Evolutionary conservation across 2,888 invertebrate species (phyloP), one percentile per base, ranked within the genome.

Genomic region (Rhyacophila evoluta): DNA sequence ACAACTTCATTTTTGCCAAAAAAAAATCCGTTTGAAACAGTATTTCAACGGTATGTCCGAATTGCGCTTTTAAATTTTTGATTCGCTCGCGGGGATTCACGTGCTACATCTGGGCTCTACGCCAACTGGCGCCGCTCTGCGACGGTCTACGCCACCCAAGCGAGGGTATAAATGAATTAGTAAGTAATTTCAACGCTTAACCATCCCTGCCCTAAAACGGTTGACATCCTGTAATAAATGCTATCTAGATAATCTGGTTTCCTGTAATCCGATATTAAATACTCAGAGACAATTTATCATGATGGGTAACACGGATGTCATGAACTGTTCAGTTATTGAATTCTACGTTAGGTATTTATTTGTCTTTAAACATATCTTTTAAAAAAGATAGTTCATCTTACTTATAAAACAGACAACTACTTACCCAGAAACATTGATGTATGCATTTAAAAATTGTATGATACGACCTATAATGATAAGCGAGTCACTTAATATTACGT

Each of bases 121-220:
- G 72, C 27, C 29, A 37, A 19, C 55, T 6, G n/a, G n/a, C 27
- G 39, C 27, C 72, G 11, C 10, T n/a, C 39, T 25, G 28, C 72
- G n/a, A 72, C 19, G 67, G 25, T 12, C 74, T 29, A 55, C 33
- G 67, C n/a, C 75, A 69, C 25, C 37, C 67, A 19, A 27, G 69
- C 69, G 75, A 55, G 28, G n/a, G 25, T 71, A n/a, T n/a, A 76
- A 76, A 76, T 76, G 72, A 76, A 76, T 76, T 76, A 76, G 55
- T 4, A 41, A 76, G 76, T 55, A 71, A 76, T 76, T 75, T 75
- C 70, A 19, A 70, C 29, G 68, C 39, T 27, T n/a, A 27, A 11
- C 8, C 55, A 55, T 25, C 8, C 39, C 74, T 29, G 41, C 78
- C 29, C 74, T 11, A 67, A 70, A 78, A 74, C 19, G 71, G 68